Percentiles rank a stretch among this genome's conserved stretches.
phyloP scores from a whole-genome alignment of 2,797 vertebrate species.

The Podargus strigoides region DNA sequence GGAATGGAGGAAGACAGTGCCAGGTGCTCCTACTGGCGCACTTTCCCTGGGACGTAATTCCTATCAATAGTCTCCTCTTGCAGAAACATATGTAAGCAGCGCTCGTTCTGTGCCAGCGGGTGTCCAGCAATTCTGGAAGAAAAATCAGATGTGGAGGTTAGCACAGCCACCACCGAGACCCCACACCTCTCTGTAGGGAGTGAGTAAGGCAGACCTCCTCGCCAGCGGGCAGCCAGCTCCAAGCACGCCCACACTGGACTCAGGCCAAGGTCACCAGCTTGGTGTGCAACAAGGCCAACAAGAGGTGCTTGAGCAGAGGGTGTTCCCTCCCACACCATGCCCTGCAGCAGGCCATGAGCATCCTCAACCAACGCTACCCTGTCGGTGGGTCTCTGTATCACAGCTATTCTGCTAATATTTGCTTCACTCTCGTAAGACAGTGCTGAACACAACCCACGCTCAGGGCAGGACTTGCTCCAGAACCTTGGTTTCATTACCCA shows the following conservation, averaged over 20 bases:
- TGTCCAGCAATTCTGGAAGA: conserved; percentile 94
- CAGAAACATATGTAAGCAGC: conserved; percentile 99
- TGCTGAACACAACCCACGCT: background rate
- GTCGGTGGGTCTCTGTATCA: background rate
- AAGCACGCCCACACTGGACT: fast-evolving
- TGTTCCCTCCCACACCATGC: background rate
- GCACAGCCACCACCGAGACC: background rate
- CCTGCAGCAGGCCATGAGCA: background rate
- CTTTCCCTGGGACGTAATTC: conserved; percentile 93
- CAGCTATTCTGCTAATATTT: background rate
- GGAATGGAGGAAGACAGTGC: conserved; percentile 69
- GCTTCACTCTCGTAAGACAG: background rate
- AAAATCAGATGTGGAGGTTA: conserved; percentile 45
- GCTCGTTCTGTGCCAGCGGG: conserved; percentile 98
- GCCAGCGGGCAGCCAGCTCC: background rate
- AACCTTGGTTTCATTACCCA: background rate
- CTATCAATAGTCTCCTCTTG: conserved; percentile 97
- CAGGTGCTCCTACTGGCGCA: conserved; percentile 87
- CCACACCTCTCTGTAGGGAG: background rate
- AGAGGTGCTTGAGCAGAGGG: background rate
- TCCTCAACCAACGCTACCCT: background rate
- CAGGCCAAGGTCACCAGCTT: background rate
- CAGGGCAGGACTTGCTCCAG: background rate
- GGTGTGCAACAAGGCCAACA: background rate
- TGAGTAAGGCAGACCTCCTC: background rate